A percentile compares a stretch with the other conserved stretches of the same genome.
Evolutionary conservation across 2,113 vertebrate genomes (phyloP).

Genomic region (Alaudala cheleensis): DNA sequence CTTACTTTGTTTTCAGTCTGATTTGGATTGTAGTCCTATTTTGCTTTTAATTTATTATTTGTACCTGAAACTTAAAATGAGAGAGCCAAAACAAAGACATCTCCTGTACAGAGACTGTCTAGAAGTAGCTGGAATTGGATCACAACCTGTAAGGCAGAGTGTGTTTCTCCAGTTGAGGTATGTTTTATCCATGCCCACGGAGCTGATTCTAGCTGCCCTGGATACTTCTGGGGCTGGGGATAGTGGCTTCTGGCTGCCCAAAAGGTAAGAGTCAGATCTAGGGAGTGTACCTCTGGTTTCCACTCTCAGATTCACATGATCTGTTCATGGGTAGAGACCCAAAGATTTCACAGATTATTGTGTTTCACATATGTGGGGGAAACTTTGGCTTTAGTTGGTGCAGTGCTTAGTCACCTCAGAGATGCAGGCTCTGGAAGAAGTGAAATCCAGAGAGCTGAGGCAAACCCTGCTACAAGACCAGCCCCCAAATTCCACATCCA

Average conservation of each 20-base stretch:
- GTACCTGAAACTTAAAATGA: not conserved
- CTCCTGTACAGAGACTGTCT: not conserved
- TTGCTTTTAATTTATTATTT: not conserved
- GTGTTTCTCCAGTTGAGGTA: accelerated
- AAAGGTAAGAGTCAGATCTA: not conserved
- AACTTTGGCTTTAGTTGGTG: not conserved
- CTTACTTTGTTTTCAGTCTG: not conserved
- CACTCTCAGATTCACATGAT: not conserved
- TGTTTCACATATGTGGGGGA: not conserved
- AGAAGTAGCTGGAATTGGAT: not conserved
- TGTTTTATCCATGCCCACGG: not conserved
- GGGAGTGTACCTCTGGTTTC: not conserved
- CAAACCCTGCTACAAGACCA: not conserved
- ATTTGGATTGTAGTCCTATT: not conserved
- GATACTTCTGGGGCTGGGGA: not conserved
- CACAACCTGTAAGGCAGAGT: not conserved
- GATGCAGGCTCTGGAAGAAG: not conserved
- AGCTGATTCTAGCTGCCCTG: not conserved
- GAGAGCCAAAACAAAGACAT: not conserved
- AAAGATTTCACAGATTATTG: not conserved
- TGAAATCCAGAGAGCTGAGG: not conserved
- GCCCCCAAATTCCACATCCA: not conserved
- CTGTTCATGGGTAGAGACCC: not conserved
- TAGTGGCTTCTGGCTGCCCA: not conserved
- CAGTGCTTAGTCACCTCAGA: not conserved